These are phyloP conservation scores for Cylas formicarius DNA, from an alignment of 1,140 invertebrate genomes.

Conservation along the genomic window DNA sequence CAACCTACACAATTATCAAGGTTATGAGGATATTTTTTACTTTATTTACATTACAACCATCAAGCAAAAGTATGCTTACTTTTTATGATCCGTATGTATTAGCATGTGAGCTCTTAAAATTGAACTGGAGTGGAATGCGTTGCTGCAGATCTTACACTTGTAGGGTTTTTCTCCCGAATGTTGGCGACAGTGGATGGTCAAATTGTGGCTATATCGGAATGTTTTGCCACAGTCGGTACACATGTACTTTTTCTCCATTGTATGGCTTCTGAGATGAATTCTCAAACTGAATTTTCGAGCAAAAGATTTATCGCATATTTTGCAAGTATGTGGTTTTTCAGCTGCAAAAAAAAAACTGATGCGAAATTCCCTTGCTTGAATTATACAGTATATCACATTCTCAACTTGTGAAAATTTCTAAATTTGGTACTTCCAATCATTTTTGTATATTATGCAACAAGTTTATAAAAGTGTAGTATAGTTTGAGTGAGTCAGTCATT, in stretches of 20 bases:
- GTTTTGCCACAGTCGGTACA: conserved; percentile 53
- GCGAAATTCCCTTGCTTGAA: conserved; percentile 1
- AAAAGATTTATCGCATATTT: conserved; percentile 49
- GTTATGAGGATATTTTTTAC: too few species aligned
- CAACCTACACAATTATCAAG: too few species aligned
- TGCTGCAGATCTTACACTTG: conserved; percentile 55
- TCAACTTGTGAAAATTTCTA: neutral
- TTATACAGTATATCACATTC: conserved; percentile 5
- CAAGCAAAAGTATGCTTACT: conserved; percentile 15
- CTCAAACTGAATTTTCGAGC: conserved; percentile 55
- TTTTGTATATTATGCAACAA: too few species aligned
- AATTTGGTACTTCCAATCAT: too few species aligned
- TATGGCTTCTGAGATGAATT: conserved; percentile 55
- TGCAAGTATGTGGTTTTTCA: conserved; percentile 51
- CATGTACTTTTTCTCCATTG: conserved; percentile 58
- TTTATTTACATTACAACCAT: neutral
- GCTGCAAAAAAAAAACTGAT: too few species aligned
- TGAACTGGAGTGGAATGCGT: conserved; percentile 56
- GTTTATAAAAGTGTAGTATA: neutral
- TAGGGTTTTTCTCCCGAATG: conserved; percentile 53
- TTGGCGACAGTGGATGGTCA: conserved; percentile 76
- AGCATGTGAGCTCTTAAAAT: conserved; percentile 79
- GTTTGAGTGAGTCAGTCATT: neutral
- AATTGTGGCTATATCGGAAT: conserved; percentile 66
- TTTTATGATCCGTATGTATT: conserved; percentile 53